Percentiles rank a stretch among this genome's conserved stretches.
Evolutionary conservation across 1,140 invertebrate genomes (phyloP).

Genomic region (Habropoda laboriosa): DNA sequence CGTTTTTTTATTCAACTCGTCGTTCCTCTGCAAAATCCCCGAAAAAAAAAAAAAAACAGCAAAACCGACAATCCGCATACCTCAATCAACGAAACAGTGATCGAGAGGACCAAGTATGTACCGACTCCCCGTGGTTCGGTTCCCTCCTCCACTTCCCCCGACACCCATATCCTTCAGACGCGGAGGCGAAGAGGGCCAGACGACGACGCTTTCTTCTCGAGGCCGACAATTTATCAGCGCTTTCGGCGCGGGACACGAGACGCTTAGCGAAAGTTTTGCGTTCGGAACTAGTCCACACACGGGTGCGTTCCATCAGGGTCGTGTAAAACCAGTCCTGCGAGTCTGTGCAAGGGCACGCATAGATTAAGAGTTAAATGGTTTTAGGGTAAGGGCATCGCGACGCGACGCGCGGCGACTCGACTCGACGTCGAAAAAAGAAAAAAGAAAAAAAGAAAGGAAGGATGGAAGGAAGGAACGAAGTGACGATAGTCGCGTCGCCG

Average conservation of each 20-base stretch:
- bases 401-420: not conserved
- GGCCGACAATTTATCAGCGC: not conserved
- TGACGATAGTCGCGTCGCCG: not conserved
- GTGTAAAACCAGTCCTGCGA: conserved; percentile 31
- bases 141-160: not conserved
- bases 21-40: too few relatives aligned
- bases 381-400: conserved; percentile 14
- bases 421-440: too few relatives aligned
- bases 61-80: too few relatives aligned
- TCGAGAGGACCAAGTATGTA: not conserved
- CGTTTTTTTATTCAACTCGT: too few relatives aligned
- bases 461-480: too few relatives aligned
- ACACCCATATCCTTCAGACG: too few relatives aligned
- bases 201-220: not conserved
- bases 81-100: not conserved
- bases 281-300: not conserved
- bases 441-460: too few relatives aligned
- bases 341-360: conserved; percentile 29
- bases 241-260: not conserved
- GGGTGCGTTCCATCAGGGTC: not conserved
- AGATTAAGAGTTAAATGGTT: conserved; percentile 35
- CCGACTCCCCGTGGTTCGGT: not conserved
- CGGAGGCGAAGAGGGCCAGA: not conserved
- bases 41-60: too few relatives aligned
- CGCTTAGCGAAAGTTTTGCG: conserved; percentile 2